Percentiles rank a stretch among this genome's conserved stretches.
phyloP scores from a whole-genome alignment of 1,140 invertebrate genomes.

The Cyclargus thomasi region DNA sequence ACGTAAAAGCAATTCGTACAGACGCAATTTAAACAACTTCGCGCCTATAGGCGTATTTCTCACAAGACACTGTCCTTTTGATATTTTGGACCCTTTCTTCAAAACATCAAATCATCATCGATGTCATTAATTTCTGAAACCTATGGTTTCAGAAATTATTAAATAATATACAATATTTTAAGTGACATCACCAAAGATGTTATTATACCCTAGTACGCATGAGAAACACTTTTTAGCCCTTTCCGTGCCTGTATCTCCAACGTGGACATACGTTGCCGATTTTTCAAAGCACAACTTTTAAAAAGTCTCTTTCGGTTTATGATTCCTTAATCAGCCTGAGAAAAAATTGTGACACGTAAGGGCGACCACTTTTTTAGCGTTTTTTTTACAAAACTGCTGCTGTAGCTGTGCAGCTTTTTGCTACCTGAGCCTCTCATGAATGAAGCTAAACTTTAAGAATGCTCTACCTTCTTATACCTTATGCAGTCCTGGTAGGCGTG shows the following conservation, averaged over 20 bases:
- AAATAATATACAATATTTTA: not conserved
- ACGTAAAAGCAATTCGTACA: not conserved
- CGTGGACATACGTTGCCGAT: not conserved
- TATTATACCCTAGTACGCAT: conserved; percentile 8
- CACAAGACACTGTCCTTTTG: too few relatives aligned
- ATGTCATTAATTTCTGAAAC: too few relatives aligned
- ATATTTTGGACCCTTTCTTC: too few relatives aligned
- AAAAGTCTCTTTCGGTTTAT: not conserved
- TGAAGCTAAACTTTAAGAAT: too few relatives aligned
- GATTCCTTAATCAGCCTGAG: not conserved
- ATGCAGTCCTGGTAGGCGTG: conserved; percentile 19
- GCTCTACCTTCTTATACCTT: not conserved
- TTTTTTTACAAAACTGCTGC: too few relatives aligned
- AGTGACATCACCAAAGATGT: not conserved
- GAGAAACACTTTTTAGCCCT: conserved; percentile 1
- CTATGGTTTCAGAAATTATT: too few relatives aligned
- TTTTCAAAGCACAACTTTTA: not conserved
- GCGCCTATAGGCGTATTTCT: too few relatives aligned
- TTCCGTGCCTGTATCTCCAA: not conserved
- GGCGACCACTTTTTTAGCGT: not conserved
- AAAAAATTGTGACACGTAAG: not conserved
- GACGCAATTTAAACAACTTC: too few relatives aligned
- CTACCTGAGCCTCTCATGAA: too few relatives aligned
- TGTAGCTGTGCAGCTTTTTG: too few relatives aligned
- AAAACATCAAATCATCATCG: too few relatives aligned